Conservation (phyloP, 2,888 invertebrate species). For the Melanophora roralis region DNA sequence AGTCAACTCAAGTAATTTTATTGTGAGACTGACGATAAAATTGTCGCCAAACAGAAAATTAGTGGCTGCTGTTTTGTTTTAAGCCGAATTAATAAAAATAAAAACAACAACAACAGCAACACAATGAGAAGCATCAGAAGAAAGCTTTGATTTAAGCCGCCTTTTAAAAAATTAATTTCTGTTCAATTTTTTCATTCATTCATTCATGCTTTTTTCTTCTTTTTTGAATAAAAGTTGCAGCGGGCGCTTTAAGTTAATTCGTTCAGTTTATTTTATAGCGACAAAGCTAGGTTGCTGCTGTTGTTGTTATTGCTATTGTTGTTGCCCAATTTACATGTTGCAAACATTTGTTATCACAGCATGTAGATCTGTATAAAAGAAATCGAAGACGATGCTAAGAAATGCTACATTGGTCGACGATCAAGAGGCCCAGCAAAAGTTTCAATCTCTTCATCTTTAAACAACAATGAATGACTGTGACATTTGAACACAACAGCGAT, state of each 20-base stretch:
- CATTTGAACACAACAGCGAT: constrained; percentile 46
- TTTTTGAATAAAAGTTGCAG: constrained; percentile 13
- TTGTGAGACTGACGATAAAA: constrained; percentile 73
- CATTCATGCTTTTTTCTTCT: neutral
- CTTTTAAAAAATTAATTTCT: constrained; percentile 61
- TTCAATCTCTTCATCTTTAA: constrained; percentile 40
- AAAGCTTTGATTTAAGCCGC: constrained; percentile 73
- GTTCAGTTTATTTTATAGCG: constrained; percentile 21
- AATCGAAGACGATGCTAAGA: constrained; percentile 26
- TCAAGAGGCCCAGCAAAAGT: neutral
- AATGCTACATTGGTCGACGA: neutral
- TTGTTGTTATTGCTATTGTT: neutral
- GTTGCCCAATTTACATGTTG: constrained; percentile 61
- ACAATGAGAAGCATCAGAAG: constrained; percentile 13
- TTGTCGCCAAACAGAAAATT: constrained; percentile 73
- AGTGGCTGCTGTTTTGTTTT: constrained; percentile 58
- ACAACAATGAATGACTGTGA: constrained; percentile 55
- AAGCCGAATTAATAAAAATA: constrained; percentile 36
- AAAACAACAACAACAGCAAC: constrained; percentile 36
- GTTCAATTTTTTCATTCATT: constrained; percentile 34
- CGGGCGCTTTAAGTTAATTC: constrained; percentile 27
- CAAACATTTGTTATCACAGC: constrained; percentile 69
- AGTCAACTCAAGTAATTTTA: constrained; percentile 69
- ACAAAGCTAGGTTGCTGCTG: constrained; percentile 31
- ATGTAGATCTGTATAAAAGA: constrained; percentile 66